Evolutionary conservation across 2,888 invertebrate species (phyloP), one percentile per base, ranked within the genome.

Genomic region (Agonum fuliginosum): DNA sequence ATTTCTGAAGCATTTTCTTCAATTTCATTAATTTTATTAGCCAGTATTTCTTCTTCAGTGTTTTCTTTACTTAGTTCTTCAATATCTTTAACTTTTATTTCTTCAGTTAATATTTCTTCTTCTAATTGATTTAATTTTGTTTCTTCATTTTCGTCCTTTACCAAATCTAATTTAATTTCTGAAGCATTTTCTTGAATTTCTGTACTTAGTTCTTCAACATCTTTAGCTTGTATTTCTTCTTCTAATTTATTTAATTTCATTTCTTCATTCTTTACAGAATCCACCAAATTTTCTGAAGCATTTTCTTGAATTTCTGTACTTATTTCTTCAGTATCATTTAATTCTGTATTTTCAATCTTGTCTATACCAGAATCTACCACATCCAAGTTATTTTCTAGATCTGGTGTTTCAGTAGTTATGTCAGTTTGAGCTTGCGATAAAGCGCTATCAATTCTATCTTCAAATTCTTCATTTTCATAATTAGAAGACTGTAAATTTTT

Each of bases 321-420:
- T 10, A 48, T 54, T 20, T 70, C 43, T 41, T 37, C 43, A 24
- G 67, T 51, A 46, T 30, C 70, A 65, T 78, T 72, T 77, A 65
- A 3, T 62, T 22, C 48, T 69, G 20, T 37, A 73, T 70, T 24
- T 43, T 78, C 72, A 69, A 41, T 51, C 12, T 78, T 46, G 62
- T 78, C 69, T 20, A 19, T 6, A 69, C 8, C 48, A 41, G 48
- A 22, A 0, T 20, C 51, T 6, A 43, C 0, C 10, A 74, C 48
- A 12, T 75, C 48, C 10, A 70, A 37, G 24, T 79, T 75, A 41
- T 79, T 72, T 34, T 80, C 79, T 43, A 78, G 79, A 48, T 79
- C 78, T 3, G 48, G 73, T 75, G 78, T 78, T 19, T 80, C 78
- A 51, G 4, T 46, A 17, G n/a, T n/a, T n/a, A n/a, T n/a, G n/a